Conservation (phyloP, 1,140 invertebrate genomes). For the Conopomorpha cramerella region DNA sequence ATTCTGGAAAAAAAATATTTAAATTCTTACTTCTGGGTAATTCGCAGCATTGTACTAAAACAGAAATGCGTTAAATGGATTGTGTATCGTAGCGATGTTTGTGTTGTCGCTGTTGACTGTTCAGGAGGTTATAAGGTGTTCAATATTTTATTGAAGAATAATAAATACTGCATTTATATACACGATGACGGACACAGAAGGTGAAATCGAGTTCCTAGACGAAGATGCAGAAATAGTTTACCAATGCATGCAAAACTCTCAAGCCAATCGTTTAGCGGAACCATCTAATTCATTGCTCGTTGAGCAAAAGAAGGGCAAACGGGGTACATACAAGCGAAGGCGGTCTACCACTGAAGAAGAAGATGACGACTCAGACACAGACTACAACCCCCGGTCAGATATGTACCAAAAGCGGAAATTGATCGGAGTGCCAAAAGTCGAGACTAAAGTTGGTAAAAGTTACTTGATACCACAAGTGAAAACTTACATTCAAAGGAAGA, state of each 20-base stretch:
- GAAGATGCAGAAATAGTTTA: conserved; percentile 51
- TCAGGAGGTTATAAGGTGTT: no score
- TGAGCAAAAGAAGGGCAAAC: conserved; percentile 10
- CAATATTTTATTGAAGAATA: no score
- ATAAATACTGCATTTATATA: no score
- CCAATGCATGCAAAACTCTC: conserved; percentile 27
- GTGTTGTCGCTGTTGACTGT: no score
- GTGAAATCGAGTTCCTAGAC: conserved; percentile 42
- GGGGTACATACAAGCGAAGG: conserved; percentile 10
- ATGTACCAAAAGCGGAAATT: conserved; percentile 1
- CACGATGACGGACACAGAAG: conserved; percentile 20
- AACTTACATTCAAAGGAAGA: background rate
- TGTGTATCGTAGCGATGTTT: no score
- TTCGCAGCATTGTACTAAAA: no score
- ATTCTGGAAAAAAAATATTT: no score
- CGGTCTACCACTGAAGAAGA: no score
- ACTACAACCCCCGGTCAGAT: conserved; percentile 34
- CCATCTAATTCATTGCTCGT: conserved; percentile 16
- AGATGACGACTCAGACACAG: conserved; percentile 28
- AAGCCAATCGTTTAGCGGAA: background rate
- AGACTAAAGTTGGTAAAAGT: background rate
- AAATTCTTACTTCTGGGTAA: no score
- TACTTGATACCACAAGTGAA: background rate
- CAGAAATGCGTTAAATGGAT: no score
- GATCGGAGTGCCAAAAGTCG: background rate